Conservation (phyloP, 2,888 invertebrate genomes). For the Poecilus cupreus region DNA sequence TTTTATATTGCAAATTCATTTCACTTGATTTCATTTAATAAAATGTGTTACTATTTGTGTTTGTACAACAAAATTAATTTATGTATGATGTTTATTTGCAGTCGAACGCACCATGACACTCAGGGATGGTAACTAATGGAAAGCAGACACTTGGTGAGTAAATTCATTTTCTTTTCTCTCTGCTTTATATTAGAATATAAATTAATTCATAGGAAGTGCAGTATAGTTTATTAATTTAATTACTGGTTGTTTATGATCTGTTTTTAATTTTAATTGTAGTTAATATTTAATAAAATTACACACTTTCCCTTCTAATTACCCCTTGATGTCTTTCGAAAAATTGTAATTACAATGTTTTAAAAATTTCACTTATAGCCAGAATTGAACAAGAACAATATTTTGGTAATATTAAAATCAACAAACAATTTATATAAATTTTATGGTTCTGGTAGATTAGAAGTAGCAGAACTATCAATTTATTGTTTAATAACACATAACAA, state of each 20-base stretch:
- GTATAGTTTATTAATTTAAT: background rate
- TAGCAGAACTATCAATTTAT: no score
- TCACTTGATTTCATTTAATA: background rate
- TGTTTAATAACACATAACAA: no score
- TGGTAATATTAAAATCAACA: no score
- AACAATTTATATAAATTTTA: no score
- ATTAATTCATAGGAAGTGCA: background rate
- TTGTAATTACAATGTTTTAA: no score
- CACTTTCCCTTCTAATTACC: background rate
- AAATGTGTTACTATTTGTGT: no score
- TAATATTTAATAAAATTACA: background rate
- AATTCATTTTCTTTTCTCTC: background rate
- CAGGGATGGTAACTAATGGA: background rate
- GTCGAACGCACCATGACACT: background rate
- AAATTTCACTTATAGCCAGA: no score
- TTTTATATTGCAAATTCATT: background rate
- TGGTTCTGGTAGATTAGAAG: no score
- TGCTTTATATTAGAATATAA: background rate
- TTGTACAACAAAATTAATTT: no score
- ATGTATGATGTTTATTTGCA: background rate
- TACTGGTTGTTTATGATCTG: background rate
- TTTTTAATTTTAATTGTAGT: background rate
- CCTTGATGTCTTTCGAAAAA: background rate
- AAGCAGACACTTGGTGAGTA: background rate
- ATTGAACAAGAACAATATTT: no score